These are phyloP conservation scores for Lasioglossum figueresi DNA, from an alignment of 2,888 invertebrate genomes.

Conservation along the genomic window DNA sequence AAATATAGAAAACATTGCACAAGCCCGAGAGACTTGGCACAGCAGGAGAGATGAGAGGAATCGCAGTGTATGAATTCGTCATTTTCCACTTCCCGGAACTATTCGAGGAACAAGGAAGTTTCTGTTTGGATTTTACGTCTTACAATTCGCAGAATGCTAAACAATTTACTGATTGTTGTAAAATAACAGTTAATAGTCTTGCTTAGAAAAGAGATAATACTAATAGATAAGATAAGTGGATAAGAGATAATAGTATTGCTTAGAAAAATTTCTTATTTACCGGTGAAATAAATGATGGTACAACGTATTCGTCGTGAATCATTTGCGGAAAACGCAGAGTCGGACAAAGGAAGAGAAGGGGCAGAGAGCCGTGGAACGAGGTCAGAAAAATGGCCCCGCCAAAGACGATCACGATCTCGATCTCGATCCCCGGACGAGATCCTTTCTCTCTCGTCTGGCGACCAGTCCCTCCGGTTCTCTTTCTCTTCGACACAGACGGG, in stretches of 20 bases:
- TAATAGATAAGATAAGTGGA: no score
- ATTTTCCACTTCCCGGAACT: not conserved
- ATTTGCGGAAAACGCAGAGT: not conserved
- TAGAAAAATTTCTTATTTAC: not conserved
- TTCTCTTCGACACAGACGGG: not conserved
- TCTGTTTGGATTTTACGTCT: not conserved
- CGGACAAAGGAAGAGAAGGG: not conserved
- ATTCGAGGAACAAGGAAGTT: conserved; percentile 1
- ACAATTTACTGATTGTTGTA: no score
- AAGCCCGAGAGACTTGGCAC: not conserved
- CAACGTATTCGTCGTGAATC: not conserved
- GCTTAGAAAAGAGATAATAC: no score
- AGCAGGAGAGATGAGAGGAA: no score
- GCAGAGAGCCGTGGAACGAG: not conserved
- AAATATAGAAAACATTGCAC: not conserved
- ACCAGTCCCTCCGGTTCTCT: not conserved
- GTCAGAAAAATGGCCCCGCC: not conserved
- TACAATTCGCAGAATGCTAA: not conserved
- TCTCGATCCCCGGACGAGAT: not conserved
- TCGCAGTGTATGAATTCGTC: no score
- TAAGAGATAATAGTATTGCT: no score
- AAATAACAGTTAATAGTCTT: no score
- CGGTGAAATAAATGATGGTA: not conserved
- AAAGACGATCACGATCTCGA: conserved; percentile 3
- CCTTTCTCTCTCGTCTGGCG: conserved; percentile 1